These are phyloP conservation scores for Paratilapia polleni DNA, from an alignment of 2,113 vertebrate genomes.

Conservation along the genomic window DNA sequence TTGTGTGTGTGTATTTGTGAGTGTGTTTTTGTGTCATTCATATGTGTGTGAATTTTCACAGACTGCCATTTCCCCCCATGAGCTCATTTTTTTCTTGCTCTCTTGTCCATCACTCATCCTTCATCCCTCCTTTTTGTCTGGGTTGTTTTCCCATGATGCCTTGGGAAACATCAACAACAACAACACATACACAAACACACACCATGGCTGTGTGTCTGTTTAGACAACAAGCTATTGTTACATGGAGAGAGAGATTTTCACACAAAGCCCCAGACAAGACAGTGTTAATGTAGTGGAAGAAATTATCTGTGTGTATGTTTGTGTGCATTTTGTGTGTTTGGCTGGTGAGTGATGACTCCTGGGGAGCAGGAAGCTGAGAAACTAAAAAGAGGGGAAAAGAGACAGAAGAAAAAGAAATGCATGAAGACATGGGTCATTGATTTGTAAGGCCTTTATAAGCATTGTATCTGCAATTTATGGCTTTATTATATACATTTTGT, in stretches of 20 bases:
- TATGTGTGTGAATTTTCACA: slow-evolving; percentile 45
- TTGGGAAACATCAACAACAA: slow-evolving; percentile 9
- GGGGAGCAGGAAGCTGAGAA: not conserved
- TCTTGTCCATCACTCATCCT: slow-evolving; percentile 16
- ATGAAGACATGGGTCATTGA: not conserved
- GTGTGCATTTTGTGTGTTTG: not conserved
- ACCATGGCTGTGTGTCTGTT: slow-evolving; percentile 24
- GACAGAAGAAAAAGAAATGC: not conserved
- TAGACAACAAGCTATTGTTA: slow-evolving; percentile 46
- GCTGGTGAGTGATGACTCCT: not conserved
- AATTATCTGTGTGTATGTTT: slow-evolving; percentile 33
- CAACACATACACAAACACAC: slow-evolving; percentile 25
- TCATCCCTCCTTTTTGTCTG: slow-evolving; percentile 24
- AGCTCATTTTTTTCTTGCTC: slow-evolving; percentile 36
- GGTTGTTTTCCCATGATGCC: slow-evolving; percentile 50
- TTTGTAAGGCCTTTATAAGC: not conserved
- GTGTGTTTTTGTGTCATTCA: slow-evolving; percentile 28
- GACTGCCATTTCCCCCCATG: slow-evolving; percentile 20
- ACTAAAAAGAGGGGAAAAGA: not conserved
- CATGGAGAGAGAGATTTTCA: slow-evolving; percentile 11
- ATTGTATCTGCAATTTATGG: not conserved
- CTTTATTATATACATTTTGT: not conserved
- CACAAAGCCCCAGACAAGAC: slow-evolving; percentile 47
- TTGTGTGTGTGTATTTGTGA: slow-evolving; percentile 42
- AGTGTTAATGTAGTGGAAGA: slow-evolving; percentile 34